A percentile compares a stretch with the other conserved stretches of the same genome.
Conservation (phyloP, 2,113 vertebrate species). For the Miniopterus natalensis region DNA sequence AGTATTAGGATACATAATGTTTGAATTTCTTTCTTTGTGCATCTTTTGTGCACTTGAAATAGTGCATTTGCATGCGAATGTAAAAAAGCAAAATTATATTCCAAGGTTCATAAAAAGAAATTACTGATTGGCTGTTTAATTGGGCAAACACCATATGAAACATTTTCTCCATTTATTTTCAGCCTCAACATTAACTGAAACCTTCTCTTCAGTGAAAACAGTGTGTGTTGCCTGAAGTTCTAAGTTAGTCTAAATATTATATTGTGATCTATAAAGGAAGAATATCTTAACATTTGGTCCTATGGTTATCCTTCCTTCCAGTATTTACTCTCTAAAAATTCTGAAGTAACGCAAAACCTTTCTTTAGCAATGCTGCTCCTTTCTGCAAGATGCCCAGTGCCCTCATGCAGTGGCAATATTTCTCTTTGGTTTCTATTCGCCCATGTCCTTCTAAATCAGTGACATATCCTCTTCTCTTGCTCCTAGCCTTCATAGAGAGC, state of each 20-base stretch:
- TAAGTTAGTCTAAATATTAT: slow-evolving; percentile 85
- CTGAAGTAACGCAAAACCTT: background rate
- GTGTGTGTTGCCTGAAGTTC: slow-evolving; percentile 82
- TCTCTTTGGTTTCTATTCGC: background rate
- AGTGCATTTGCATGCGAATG: slow-evolving; percentile 87
- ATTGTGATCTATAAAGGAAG: slow-evolving; percentile 75
- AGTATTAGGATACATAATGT: slow-evolving; percentile 83
- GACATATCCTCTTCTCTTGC: background rate
- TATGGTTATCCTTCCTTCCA: slow-evolving; percentile 42
- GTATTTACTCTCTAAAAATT: background rate
- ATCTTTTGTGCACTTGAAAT: slow-evolving; percentile 83
- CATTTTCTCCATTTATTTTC: slow-evolving; percentile 79
- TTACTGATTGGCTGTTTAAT: slow-evolving; percentile 74
- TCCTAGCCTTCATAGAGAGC: background rate
- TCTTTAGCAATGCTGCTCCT: background rate
- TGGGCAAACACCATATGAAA: slow-evolving; percentile 61
- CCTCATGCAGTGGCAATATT: background rate
- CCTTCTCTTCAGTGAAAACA: slow-evolving; percentile 72
- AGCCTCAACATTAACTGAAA: slow-evolving; percentile 71
- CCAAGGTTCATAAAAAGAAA: slow-evolving; percentile 77
- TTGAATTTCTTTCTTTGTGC: slow-evolving; percentile 86
- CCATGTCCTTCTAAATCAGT: slow-evolving; percentile 4
- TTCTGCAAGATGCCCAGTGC: background rate
- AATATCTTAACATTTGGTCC: slow-evolving; percentile 54
- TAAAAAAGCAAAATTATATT: slow-evolving; percentile 83